Evolutionary conservation across 2,113 vertebrate genomes (phyloP).

Genomic region (Trachemys scripta): DNA sequence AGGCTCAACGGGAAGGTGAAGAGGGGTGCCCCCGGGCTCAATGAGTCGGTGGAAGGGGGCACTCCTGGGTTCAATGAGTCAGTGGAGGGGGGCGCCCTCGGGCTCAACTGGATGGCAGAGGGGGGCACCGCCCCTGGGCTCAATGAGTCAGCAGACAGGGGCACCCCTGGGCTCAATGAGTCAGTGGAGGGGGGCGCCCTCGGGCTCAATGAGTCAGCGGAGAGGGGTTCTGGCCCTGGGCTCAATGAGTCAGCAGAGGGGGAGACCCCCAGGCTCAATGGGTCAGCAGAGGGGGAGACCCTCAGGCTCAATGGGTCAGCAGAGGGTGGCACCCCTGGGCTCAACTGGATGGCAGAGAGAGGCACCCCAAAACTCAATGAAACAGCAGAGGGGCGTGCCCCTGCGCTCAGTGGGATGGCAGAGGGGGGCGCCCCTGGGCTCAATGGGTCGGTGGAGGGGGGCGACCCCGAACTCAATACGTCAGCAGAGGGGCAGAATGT

Average conservation of each 20-base stretch:
- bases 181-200: fast-evolving
- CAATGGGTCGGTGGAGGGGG: fast-evolving
- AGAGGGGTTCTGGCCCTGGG: not conserved
- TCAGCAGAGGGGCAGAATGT: fast-evolving
- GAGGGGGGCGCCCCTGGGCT: fast-evolving
- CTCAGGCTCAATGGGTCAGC: fast-evolving
- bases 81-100: not conserved
- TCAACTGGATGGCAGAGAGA: not conserved
- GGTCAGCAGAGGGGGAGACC: fast-evolving
- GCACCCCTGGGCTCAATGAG: fast-evolving
- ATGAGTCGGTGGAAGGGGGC: fast-evolving
- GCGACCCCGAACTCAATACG: fast-evolving
- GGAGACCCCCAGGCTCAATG: not conserved
- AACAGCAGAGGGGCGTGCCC: too few relatives aligned
- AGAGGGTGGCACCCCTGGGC: not conserved
- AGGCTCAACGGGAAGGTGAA: not conserved
- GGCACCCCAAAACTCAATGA: too few relatives aligned
- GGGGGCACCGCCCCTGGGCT: too few relatives aligned
- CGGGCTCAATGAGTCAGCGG: not conserved
- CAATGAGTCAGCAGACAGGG: not conserved
- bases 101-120: too few relatives aligned
- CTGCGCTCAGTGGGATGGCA: too few relatives aligned
- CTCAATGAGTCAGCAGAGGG: not conserved
- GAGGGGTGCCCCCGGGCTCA: fast-evolving
- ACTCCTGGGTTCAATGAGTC: not conserved